These are phyloP conservation scores for Potorous gilbertii DNA, from an alignment of 2,797 vertebrate genomes.

Conservation along the genomic window DNA sequence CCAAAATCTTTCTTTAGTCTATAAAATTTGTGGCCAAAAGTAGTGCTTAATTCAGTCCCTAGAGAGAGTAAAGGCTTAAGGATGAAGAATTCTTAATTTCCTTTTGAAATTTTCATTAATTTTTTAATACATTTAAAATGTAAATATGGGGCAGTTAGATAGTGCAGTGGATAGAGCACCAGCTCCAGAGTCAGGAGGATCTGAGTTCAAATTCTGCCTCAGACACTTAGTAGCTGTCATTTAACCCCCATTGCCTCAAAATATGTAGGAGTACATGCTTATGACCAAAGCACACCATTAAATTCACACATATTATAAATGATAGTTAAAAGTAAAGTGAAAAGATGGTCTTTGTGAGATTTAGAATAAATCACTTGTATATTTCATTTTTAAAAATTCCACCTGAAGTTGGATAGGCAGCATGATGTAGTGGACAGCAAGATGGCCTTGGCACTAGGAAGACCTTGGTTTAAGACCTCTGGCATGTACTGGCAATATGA, in stretches of 20 bases:
- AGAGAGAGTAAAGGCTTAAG: neutral
- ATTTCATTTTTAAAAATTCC: constrained; percentile 54
- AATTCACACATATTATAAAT: neutral
- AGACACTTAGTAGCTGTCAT: neutral
- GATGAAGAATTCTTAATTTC: neutral
- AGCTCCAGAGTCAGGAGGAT: neutral
- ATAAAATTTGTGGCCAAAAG: neutral
- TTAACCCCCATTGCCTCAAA: neutral
- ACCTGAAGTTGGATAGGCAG: neutral
- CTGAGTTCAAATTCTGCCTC: neutral
- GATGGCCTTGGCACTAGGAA: neutral
- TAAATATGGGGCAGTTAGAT: neutral
- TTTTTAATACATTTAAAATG: neutral
- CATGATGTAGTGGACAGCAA: neutral
- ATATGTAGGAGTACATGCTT: neutral
- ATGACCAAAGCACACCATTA: neutral
- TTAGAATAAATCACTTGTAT: neutral
- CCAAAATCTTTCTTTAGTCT: neutral
- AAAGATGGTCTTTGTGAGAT: constrained; percentile 18
- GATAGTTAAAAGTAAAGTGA: constrained; percentile 23
- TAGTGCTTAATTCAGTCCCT: neutral
- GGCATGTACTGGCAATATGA: neutral
- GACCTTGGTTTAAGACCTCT: neutral
- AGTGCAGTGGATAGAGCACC: neutral
- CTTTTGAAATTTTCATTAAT: neutral